Evolutionary conservation across 2,797 vertebrate species (phyloP), one percentile per base, ranked within the genome.

Genomic region (Acrossocheilus wenchowensis): DNA sequence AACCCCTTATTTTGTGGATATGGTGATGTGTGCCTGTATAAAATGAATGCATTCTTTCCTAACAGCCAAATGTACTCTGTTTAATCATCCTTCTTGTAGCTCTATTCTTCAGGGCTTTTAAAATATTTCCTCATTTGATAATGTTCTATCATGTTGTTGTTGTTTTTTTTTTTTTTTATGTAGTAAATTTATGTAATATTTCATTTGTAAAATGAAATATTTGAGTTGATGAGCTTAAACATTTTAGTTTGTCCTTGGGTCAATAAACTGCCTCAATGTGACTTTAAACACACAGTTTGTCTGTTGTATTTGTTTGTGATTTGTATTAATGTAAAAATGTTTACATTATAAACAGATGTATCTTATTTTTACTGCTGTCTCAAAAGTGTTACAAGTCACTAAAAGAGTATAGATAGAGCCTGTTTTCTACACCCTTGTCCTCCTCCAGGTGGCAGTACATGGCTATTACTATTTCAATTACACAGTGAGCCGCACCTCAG

Each of bases 191-290:
- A 74, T 66, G 41, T 73, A 48, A 6, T 71, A 87, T 87, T 90
- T 88, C 66, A 78, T 87, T 86, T 82, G 79, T 36, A 60, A 81
- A 82, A 82, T 75, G 11, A 83, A 54, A 43, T 36, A 64, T 34
- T 68, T 50, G 54, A 80, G 69, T 81, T 84, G 6, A 81, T 23
- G 68, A 77, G 66, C 66, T 83, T 66, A 71, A 43, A 62, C 72
- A 45, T 81, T 43, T 77, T 88, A 78, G 36, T 84, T 64, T 50
- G 85, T 86, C 78, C 48, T 30, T 81, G 78, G 64, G 78, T 88
- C 85, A 91, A 90, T 90, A 91, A 91, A 91, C 69, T 87, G 80
- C 62, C 73, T 82, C 66, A 77, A 5, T 72, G 73, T 78, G 87
- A 78, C 86, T 89, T 66, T 71, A 34, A 75, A 64, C 26, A 71